Evolutionary conservation across 2,888 invertebrate species (phyloP).

Genomic region (Pristionchus arcanus): DNA sequence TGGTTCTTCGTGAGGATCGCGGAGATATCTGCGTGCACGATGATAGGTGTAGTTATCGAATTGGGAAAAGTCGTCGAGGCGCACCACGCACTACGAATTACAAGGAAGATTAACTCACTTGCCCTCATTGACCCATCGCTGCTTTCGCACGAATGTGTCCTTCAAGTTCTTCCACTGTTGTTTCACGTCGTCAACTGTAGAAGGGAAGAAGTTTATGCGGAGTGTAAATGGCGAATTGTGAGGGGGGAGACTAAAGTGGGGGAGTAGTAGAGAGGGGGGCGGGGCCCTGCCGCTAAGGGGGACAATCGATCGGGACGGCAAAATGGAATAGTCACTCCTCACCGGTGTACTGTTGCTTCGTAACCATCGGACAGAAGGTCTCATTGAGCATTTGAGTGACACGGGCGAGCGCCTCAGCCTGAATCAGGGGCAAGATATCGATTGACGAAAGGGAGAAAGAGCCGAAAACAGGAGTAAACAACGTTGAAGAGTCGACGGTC

Average conservation of each 20-base stretch:
- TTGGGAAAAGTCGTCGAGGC: background rate
- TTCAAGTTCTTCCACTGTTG: slow-evolving; percentile 72
- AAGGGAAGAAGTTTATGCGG: background rate
- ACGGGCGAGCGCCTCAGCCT: slow-evolving; percentile 32
- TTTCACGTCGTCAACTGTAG: slow-evolving; percentile 67
- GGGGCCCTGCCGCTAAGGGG: slow-evolving; percentile 31
- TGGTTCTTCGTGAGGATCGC: slow-evolving; percentile 68
- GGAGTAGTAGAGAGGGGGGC: slow-evolving; percentile 22
- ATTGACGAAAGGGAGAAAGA: background rate
- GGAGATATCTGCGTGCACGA: slow-evolving; percentile 58
- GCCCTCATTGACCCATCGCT: slow-evolving; percentile 68
- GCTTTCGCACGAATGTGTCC: slow-evolving; percentile 70
- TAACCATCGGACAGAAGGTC: slow-evolving; percentile 47
- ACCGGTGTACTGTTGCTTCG: slow-evolving; percentile 54
- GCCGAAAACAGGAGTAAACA: slow-evolving; percentile 3
- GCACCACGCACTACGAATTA: background rate
- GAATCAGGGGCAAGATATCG: background rate
- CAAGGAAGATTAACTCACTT: slow-evolving; percentile 58
- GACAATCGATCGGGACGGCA: slow-evolving; percentile 24
- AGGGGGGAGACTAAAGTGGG: slow-evolving; percentile 21
- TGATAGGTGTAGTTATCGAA: background rate
- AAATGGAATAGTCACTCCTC: background rate
- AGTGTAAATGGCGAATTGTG: slow-evolving; percentile 25
- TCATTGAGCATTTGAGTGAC: slow-evolving; percentile 52
- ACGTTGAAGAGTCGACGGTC: background rate